phyloP scores from a whole-genome alignment of 2,888 invertebrate genomes.

The Rhodophaea formosa region DNA sequence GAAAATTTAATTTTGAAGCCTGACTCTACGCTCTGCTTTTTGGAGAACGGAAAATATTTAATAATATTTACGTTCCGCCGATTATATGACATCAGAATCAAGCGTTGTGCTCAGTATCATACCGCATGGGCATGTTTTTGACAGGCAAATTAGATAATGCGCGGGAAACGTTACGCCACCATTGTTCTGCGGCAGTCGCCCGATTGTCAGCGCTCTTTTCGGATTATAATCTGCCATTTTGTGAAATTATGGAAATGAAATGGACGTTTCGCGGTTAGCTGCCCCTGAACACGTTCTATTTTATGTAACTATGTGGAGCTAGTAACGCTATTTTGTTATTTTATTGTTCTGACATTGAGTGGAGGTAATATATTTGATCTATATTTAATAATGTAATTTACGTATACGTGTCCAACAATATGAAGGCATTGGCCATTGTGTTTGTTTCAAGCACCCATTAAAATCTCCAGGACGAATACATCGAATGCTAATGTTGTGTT shows the following conservation, averaged over 20 bases:
- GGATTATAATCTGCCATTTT: constrained; percentile 74
- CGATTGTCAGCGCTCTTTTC: constrained; percentile 71
- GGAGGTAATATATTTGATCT: not conserved
- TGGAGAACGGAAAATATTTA: not conserved
- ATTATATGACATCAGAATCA: constrained; percentile 13
- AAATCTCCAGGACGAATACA: not conserved
- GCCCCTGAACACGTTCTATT: constrained; percentile 46
- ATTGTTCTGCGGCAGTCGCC: constrained; percentile 65
- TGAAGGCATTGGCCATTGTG: not conserved
- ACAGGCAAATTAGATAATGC: constrained; percentile 77
- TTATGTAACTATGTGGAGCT: constrained; percentile 30
- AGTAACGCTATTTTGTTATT: constrained; percentile 56
- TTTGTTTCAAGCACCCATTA: not conserved
- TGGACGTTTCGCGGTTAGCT: constrained; percentile 77
- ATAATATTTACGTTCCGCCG: constrained; percentile 36
- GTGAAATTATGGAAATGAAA: constrained; percentile 77
- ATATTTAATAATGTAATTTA: not conserved
- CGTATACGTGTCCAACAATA: not conserved
- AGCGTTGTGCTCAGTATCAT: constrained; percentile 6
- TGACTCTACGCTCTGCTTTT: not conserved
- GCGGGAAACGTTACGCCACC: constrained; percentile 55
- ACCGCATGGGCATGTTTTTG: constrained; percentile 62
- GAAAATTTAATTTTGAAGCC: too few relatives aligned
- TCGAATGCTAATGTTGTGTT: not conserved
- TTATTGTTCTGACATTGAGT: constrained; percentile 53